Conservation (phyloP, 2,797 vertebrate genomes). For the Anabas testudineus region DNA sequence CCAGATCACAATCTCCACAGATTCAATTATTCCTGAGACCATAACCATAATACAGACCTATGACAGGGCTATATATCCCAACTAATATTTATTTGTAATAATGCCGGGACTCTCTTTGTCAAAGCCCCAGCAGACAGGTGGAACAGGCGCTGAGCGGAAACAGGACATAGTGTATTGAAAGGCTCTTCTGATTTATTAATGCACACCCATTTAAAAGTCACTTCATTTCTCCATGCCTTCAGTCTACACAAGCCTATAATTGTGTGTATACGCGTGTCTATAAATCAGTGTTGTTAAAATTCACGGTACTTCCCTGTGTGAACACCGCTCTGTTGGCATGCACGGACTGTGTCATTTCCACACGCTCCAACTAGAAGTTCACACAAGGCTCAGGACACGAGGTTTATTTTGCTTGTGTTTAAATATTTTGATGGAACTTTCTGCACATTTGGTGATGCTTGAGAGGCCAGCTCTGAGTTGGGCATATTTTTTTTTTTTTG, state of each 20-base stretch:
- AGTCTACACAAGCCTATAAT: conserved; percentile 43
- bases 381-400: conserved; percentile 49
- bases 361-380: conserved; percentile 51
- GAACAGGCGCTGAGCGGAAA: conserved; percentile 50
- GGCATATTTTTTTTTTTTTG: conserved; percentile 63
- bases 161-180: conserved; percentile 68
- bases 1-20: conserved; percentile 78
- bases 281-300: conserved; percentile 60
- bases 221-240: conserved; percentile 64
- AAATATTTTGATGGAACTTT: conserved; percentile 77
- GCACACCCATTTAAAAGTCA: conserved; percentile 74
- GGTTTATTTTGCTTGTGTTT: conserved; percentile 71
- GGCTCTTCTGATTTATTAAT: conserved; percentile 79
- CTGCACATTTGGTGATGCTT: conserved; percentile 65
- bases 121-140: conserved; percentile 67
- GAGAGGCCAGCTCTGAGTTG: conserved; percentile 66
- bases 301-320: conserved; percentile 47
- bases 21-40: conserved; percentile 82
- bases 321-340: conserved; percentile 55
- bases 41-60: conserved; percentile 74
- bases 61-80: conserved; percentile 82
- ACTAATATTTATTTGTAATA: conserved; percentile 85
- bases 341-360: conserved; percentile 48
- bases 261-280: conserved; percentile 37
- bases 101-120: conserved; percentile 71